These are phyloP conservation scores for Onthophagus taurus DNA, from an alignment of 1,140 invertebrate species.

Conservation along the genomic window DNA sequence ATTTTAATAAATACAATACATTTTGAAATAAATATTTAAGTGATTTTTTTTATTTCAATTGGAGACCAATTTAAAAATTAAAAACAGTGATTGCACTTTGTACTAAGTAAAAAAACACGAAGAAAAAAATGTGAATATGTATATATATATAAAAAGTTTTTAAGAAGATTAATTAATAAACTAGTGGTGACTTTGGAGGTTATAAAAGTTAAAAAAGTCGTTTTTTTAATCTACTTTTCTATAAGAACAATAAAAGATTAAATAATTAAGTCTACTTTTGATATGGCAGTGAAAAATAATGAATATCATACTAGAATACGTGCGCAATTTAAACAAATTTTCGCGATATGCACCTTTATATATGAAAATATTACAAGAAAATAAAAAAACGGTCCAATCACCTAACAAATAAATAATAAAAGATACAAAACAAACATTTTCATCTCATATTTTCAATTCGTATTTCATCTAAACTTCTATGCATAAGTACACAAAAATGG, in stretches of 20 bases:
- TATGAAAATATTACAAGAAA: background rate
- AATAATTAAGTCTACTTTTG: background rate
- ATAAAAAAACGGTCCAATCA: conserved; percentile 16
- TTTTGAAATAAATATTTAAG: conserved; percentile 9
- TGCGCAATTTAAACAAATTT: conserved; percentile 5
- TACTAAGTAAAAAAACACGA: conserved; percentile 3
- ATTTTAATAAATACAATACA: too few relatives aligned
- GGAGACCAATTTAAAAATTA: conserved; percentile 5
- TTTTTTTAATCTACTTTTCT: too few relatives aligned
- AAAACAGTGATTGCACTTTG: conserved; percentile 3
- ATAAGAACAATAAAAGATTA: conserved; percentile 5
- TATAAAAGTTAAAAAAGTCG: conserved; percentile 7
- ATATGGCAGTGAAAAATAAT: conserved; percentile 12
- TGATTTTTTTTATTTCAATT: background rate
- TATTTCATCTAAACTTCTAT: conserved; percentile 1
- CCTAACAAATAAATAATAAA: conserved; percentile 20
- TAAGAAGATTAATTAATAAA: background rate
- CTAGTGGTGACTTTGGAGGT: background rate
- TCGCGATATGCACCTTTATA: conserved; percentile 8
- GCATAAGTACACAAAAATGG: conserved; percentile 3
- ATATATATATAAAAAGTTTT: background rate
- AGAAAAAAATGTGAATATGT: background rate
- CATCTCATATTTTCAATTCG: background rate
- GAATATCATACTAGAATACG: conserved; percentile 7
- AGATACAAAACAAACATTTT: conserved; percentile 1